Conservation (phyloP, 2,797 vertebrate species). For the Pelobates cultripes region DNA sequence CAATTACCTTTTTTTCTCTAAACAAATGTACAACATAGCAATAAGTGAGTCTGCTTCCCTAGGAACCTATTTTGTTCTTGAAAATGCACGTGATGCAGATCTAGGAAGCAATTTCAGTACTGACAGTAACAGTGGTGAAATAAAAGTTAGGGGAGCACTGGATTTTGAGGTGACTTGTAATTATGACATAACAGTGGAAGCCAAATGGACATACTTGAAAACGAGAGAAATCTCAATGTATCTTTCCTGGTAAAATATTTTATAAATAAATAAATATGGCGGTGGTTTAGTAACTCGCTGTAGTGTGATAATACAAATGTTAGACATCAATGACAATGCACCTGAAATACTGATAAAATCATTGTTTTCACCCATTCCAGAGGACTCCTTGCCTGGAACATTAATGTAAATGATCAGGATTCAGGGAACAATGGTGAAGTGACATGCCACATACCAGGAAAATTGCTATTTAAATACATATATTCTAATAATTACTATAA, state of each 20-base stretch:
- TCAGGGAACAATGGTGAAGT: constrained; percentile 34
- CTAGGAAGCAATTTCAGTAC: constrained; percentile 34
- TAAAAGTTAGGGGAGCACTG: constrained; percentile 24
- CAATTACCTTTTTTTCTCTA: constrained; percentile 26
- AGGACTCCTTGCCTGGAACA: constrained; percentile 23
- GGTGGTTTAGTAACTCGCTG: constrained; percentile 23
- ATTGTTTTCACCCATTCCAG: constrained; percentile 16
- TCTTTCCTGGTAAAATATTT: too few relatives aligned
- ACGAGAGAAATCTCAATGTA: too few relatives aligned
- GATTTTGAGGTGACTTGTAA: constrained; percentile 20
- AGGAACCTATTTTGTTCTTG: constrained; percentile 29
- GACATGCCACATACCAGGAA: constrained; percentile 7
- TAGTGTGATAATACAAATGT: constrained; percentile 11
- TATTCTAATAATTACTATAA: constrained; percentile 36
- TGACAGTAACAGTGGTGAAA: constrained; percentile 9
- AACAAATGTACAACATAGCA: constrained; percentile 2
- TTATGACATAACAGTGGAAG: constrained; percentile 35
- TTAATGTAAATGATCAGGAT: constrained; percentile 26
- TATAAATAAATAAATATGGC: too few relatives aligned
- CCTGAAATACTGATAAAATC: constrained; percentile 39
- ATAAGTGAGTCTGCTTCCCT: constrained; percentile 19
- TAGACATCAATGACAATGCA: constrained; percentile 41
- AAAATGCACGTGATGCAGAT: constrained; percentile 37
- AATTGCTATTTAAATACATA: neutral
- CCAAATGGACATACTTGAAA: too few relatives aligned